These are phyloP conservation scores for Calcarius lapponicus DNA, from an alignment of 2,797 vertebrate genomes.

Conservation along the genomic window DNA sequence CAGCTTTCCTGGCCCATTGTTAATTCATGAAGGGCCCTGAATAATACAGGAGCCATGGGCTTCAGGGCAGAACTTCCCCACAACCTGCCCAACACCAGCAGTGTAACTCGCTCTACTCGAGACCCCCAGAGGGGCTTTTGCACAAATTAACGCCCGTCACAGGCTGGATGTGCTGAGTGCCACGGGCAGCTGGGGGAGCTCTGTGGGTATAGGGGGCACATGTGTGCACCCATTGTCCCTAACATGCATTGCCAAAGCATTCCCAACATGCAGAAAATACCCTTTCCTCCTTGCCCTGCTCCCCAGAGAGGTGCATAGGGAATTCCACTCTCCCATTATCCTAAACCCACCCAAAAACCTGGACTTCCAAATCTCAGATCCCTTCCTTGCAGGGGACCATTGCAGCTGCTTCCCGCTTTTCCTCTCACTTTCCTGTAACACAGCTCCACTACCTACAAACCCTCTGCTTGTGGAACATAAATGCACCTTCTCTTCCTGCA, in stretches of 20 bases:
- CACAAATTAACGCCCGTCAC: conserved; percentile 61
- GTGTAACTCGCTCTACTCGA: conserved; percentile 24
- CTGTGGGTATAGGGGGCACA: accelerated
- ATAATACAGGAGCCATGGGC: conserved; percentile 62
- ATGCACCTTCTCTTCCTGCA: background rate
- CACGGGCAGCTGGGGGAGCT: background rate
- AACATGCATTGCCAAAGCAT: background rate
- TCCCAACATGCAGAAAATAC: accelerated
- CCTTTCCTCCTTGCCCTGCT: background rate
- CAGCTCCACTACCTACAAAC: accelerated
- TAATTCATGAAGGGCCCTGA: conserved; percentile 69
- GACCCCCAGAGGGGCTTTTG: conserved; percentile 48
- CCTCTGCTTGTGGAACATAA: background rate
- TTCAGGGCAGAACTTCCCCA: conserved; percentile 51
- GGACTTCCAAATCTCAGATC: background rate
- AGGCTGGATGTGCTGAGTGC: background rate
- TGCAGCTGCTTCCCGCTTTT: background rate
- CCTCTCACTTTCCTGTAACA: background rate
- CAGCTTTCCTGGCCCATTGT: conserved; percentile 36
- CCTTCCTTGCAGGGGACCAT: background rate
- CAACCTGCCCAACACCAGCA: conserved; percentile 44
- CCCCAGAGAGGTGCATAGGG: too few species aligned
- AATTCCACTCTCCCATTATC: background rate
- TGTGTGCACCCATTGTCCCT: background rate
- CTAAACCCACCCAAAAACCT: background rate